Conservation (phyloP, 2,888 invertebrate species). For the Lapara coniferarum region DNA sequence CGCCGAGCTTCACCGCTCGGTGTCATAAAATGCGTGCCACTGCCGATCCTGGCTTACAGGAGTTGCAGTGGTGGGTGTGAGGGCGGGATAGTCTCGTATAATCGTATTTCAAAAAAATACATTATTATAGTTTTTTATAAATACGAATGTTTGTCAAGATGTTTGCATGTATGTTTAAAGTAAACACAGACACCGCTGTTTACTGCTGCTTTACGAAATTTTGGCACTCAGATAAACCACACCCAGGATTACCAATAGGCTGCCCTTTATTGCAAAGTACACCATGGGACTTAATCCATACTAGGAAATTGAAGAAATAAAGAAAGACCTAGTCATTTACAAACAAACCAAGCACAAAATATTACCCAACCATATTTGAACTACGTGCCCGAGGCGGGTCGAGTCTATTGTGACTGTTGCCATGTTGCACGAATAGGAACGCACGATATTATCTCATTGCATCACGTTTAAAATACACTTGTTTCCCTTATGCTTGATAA, state of each 20-base stretch:
- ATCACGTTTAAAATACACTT: slow-evolving; percentile 9
- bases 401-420: not conserved
- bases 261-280: no score
- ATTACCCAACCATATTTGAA: not conserved
- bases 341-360: not conserved
- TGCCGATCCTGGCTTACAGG: no score
- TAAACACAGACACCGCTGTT: not conserved
- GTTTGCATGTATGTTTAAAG: not conserved
- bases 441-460: slow-evolving; percentile 17
- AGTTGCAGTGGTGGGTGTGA: no score
- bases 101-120: no score
- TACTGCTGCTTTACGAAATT: no score
- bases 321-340: not conserved
- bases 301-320: not conserved
- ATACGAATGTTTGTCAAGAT: no score
- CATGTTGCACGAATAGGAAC: slow-evolving; percentile 22
- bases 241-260: no score
- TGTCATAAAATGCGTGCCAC: no score
- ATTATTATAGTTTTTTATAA: no score
- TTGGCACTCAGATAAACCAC: no score
- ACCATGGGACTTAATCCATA: not conserved
- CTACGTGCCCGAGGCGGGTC: not conserved
- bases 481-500: slow-evolving; percentile 13
- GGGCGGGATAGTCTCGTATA: no score
- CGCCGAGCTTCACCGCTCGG: no score